Conservation (phyloP, 2,888 invertebrate species). For the Folsomia manolachei region DNA sequence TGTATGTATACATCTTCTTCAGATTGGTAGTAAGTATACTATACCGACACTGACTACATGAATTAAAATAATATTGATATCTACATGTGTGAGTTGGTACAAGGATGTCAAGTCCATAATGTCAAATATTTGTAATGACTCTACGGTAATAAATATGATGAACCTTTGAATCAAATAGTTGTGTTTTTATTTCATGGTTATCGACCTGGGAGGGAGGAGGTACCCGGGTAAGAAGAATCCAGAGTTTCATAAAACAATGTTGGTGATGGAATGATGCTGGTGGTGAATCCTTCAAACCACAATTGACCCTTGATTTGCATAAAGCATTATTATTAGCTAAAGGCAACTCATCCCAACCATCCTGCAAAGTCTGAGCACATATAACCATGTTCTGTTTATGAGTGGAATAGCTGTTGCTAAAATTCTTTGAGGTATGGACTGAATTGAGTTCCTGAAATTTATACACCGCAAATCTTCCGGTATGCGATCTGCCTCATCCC, state of each 20-base stretch:
- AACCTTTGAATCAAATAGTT: neutral
- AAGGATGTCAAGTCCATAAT: neutral
- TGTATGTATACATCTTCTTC: neutral
- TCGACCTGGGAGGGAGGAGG: neutral
- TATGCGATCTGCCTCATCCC: conserved; percentile 16
- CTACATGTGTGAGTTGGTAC: neutral
- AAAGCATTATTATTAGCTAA: neutral
- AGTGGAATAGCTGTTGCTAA: too few species aligned
- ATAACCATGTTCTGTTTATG: too few species aligned
- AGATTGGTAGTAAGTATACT: neutral
- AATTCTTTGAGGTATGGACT: conserved; percentile 1
- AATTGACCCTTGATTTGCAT: conserved; percentile 18
- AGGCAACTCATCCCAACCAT: neutral
- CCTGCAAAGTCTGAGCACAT: too few species aligned
- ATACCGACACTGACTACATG: too few species aligned
- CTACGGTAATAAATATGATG: conserved; percentile 2
- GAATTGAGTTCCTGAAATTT: conserved; percentile 13
- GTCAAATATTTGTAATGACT: neutral
- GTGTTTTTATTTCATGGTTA: neutral
- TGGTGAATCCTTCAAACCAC: conserved; percentile 9
- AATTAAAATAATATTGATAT: neutral
- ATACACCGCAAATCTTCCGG: conserved; percentile 20
- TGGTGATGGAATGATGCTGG: neutral
- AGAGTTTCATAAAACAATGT: neutral
- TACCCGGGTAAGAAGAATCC: neutral